A percentile compares a stretch with the other conserved stretches of the same genome.
Evolutionary conservation across 2,113 vertebrate species (phyloP).

Genomic region (Mesembrinibis cayennensis): DNA sequence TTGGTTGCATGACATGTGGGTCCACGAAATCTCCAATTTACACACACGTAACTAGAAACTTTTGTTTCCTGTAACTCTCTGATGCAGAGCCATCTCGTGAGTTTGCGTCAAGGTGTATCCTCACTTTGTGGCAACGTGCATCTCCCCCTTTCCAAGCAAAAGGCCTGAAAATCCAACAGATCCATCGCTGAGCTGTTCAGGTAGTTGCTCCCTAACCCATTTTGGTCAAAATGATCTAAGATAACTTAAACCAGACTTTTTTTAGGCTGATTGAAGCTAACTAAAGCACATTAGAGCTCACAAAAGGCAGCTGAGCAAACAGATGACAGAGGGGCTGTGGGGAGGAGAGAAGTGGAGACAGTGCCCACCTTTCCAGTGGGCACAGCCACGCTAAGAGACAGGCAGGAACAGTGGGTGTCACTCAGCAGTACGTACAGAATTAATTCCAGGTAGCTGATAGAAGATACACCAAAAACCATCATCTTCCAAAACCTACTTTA

Average conservation of each 20-base stretch:
- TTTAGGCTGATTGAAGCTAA: too few species aligned
- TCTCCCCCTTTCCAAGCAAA: neutral
- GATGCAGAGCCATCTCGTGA: neutral
- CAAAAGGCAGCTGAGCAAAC: neutral
- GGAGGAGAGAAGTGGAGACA: too few species aligned
- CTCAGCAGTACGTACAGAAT: neutral
- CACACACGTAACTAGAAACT: neutral
- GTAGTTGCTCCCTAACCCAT: neutral
- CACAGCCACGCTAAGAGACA: too few species aligned
- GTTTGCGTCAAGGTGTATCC: neutral
- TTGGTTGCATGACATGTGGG: accelerated
- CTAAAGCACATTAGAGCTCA: neutral
- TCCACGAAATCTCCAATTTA: accelerated
- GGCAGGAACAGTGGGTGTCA: neutral
- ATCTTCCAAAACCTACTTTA: neutral
- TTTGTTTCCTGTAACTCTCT: neutral
- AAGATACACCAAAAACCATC: neutral
- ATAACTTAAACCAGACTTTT: too few species aligned
- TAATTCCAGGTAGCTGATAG: neutral
- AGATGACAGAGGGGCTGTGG: neutral
- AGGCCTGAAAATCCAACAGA: neutral
- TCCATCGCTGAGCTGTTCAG: neutral
- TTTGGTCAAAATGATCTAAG: neutral
- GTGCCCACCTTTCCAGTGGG: too few species aligned
- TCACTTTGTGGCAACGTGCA: accelerated